Percentiles rank a stretch among this genome's conserved stretches.
Evolutionary conservation across 2,113 vertebrate species (phyloP).

Genomic region (Spermophilus dauricus): DNA sequence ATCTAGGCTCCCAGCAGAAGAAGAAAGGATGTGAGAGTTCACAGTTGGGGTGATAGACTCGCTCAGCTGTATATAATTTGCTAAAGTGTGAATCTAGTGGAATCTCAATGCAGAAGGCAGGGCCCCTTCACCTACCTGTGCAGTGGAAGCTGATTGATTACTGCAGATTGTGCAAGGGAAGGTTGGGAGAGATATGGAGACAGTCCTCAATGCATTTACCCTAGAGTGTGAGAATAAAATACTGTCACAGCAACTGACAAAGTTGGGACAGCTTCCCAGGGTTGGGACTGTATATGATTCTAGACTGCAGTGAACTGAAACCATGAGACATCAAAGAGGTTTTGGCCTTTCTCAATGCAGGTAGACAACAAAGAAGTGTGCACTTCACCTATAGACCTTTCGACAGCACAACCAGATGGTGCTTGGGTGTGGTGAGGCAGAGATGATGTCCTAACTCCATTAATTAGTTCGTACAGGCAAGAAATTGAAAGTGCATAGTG

Average conservation of each 20-base stretch:
- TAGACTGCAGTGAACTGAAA: conserved; percentile 5
- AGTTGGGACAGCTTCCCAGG: background rate
- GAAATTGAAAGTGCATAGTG: conserved; percentile 1
- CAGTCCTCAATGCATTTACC: background rate
- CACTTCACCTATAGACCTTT: conserved; percentile 1
- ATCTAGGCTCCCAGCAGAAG: background rate
- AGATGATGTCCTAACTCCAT: background rate
- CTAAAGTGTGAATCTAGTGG: background rate
- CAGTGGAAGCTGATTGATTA: background rate
- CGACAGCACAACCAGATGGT: background rate
- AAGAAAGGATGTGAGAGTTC: conserved; percentile 13
- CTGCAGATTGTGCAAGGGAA: background rate
- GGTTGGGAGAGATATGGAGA: background rate
- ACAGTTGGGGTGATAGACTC: background rate
- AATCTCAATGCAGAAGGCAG: background rate
- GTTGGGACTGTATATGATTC: background rate
- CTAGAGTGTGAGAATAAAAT: background rate
- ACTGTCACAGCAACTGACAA: background rate
- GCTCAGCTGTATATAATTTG: background rate
- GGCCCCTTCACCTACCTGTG: background rate
- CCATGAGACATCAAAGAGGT: background rate
- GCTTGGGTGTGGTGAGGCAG: background rate
- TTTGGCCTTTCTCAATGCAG: background rate
- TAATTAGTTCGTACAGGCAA: background rate
- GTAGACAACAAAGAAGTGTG: conserved; percentile 1